Evolutionary conservation across 2,797 vertebrate genomes (phyloP), one percentile per base, ranked within the genome.

Genomic region (Emys orbicularis): DNA sequence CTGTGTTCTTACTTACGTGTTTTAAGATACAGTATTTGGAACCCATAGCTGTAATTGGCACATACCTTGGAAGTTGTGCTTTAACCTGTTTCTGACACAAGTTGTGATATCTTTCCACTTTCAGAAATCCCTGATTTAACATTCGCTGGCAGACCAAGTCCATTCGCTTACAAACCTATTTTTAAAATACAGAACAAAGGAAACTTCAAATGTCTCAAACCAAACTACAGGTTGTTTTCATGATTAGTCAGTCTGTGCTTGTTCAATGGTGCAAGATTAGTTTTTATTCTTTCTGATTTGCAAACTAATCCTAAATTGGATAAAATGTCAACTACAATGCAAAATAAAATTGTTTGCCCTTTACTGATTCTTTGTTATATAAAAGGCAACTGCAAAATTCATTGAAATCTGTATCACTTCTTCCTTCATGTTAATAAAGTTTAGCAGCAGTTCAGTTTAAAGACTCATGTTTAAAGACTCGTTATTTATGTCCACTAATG

Each of bases 1-100:
- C n/a, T 19, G 37, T 41, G 21, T 72, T 72, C 34, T 41, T 72
- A 61, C 59, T 61, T 61, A 72, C 37, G 21, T 23, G 9, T 72
- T 72, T 72, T 72, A 77, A 49, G 47, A 77, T 31, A 77, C 13
- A 77, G 74, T 8, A 31, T 77, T 49, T 76, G 44, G 47, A 31
- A 77, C 12, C 74, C 81, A 41, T 23, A 49, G 53, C 79, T 88
- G 77, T 92, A 94, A 80, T 29, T 50, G 10, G 4, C 72, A 94
- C 98, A 87, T 95, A 99, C 99, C 99, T 99, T 74, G 99, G 99
- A 95, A 99, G 98, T 92, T 99, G 99, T 95, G 99, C 99, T 98
- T 99, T 99, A 92, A 99, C 99, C 97, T 99, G 99, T 94, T 99
- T 99, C 98, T 99, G 99, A 97, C 99, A 99, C 87, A 99, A 98